Conservation (phyloP, 1,140 invertebrate genomes). For the Eulimnadia texana region DNA sequence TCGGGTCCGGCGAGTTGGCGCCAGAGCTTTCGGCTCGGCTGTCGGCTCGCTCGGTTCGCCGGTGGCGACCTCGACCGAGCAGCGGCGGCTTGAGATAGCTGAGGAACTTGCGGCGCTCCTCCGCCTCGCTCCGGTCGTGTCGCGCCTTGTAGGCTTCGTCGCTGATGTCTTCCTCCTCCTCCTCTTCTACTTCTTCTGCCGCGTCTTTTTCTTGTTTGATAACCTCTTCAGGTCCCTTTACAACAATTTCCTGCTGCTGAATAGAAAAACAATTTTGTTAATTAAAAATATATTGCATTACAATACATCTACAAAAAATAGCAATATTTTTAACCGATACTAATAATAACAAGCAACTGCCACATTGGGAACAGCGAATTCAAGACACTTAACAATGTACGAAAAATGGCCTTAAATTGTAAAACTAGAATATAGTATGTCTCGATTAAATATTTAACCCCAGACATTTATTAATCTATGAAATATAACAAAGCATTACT, state of each 20-base stretch:
- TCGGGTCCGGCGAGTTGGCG: conserved; percentile 49
- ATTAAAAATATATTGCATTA: too few relatives aligned
- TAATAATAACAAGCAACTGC: not conserved
- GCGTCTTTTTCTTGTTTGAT: not conserved
- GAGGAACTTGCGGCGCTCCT: conserved; percentile 62
- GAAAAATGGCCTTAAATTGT: too few relatives aligned
- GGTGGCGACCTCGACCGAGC: conserved; percentile 33
- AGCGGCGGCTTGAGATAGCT: conserved; percentile 47
- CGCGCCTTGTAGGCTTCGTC: conserved; percentile 49
- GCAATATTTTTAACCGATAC: not conserved
- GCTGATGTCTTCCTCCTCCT: conserved; percentile 56
- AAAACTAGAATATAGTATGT: too few relatives aligned
- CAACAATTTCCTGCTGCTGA: too few relatives aligned
- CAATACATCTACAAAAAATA: too few relatives aligned
- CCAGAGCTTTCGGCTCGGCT: conserved; percentile 52
- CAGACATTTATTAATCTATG: not conserved
- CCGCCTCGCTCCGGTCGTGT: conserved; percentile 57
- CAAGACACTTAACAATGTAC: too few relatives aligned
- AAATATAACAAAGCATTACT: too few relatives aligned
- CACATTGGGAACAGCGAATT: too few relatives aligned
- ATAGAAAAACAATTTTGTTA: too few relatives aligned
- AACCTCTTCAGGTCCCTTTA: too few relatives aligned
- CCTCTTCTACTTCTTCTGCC: not conserved
- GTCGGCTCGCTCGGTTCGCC: conserved; percentile 41
- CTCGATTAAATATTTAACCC: not conserved